phyloP scores from a whole-genome alignment of 2,797 vertebrate genomes.

The Otolemur crassicaudatus region DNA sequence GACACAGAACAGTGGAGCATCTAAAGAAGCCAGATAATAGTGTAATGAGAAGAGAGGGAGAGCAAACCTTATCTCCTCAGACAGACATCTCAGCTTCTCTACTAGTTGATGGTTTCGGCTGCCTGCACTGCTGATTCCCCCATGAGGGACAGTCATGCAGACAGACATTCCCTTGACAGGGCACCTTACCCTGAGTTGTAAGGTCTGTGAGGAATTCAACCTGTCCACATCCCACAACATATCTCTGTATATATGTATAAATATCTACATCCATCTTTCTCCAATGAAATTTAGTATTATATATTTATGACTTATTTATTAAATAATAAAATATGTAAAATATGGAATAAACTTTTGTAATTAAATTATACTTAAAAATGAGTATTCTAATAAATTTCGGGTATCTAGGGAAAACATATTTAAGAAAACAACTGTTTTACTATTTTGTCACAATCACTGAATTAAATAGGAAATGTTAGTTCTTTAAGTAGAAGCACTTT shows the following conservation, averaged over 20 bases:
- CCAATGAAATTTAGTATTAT: neutral
- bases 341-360: neutral
- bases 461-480: constrained; percentile 52
- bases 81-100: too few species aligned
- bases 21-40: too few species aligned
- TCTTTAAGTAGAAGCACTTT: constrained; percentile 36
- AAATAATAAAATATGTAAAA: neutral
- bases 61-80: too few species aligned
- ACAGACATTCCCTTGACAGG: too few species aligned
- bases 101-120: too few species aligned
- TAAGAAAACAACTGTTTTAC: neutral
- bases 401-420: neutral
- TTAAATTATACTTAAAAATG: neutral
- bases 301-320: neutral
- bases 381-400: neutral
- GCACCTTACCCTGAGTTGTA: too few species aligned
- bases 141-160: too few species aligned
- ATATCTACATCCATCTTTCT: neutral
- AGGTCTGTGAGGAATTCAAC: too few species aligned
- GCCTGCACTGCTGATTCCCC: too few species aligned
- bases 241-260: neutral
- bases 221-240: neutral
- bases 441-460: constrained; percentile 52
- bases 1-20: too few species aligned
- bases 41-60: too few species aligned